Percentiles rank a stretch among this genome's conserved stretches.
These are phyloP conservation scores for Falco berigora DNA, from an alignment of 2,797 vertebrate species.

Conservation along the genomic window DNA sequence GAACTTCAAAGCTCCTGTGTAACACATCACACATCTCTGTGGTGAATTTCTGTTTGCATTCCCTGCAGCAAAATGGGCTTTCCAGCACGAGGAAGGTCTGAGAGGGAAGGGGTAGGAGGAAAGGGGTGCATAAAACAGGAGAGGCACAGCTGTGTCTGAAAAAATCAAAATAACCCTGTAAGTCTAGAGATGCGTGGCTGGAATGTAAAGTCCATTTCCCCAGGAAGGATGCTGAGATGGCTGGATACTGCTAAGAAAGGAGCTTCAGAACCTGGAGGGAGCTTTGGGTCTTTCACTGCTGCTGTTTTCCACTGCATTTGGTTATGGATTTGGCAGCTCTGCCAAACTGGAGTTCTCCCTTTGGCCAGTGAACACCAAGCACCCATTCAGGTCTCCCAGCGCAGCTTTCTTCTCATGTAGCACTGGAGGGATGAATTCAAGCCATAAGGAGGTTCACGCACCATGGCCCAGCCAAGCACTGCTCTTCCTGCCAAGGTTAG, in stretches of 20 bases:
- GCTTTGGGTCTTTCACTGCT: background rate
- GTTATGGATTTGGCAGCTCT: background rate
- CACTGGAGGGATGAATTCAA: background rate
- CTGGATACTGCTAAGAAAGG: background rate
- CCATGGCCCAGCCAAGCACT: background rate
- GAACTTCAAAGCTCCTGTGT: background rate
- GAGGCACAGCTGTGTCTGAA: background rate
- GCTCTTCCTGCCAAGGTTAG: background rate
- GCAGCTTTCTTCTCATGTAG: background rate
- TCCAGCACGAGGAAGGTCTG: background rate
- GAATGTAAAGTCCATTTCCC: background rate
- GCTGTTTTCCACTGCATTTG: background rate
- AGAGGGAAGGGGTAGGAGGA: background rate
- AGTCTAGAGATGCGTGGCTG: background rate
- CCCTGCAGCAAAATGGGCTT: background rate
- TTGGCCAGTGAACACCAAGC: background rate
- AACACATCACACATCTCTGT: background rate
- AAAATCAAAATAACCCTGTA: background rate
- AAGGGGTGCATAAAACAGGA: background rate
- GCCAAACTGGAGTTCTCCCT: background rate
- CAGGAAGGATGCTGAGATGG: background rate
- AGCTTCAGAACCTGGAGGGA: background rate
- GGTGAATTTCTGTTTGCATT: background rate
- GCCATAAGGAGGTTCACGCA: background rate
- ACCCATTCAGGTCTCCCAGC: background rate